Evolutionary conservation across 2,888 invertebrate genomes (phyloP).

Genomic region (Dichetophora obliterata): DNA sequence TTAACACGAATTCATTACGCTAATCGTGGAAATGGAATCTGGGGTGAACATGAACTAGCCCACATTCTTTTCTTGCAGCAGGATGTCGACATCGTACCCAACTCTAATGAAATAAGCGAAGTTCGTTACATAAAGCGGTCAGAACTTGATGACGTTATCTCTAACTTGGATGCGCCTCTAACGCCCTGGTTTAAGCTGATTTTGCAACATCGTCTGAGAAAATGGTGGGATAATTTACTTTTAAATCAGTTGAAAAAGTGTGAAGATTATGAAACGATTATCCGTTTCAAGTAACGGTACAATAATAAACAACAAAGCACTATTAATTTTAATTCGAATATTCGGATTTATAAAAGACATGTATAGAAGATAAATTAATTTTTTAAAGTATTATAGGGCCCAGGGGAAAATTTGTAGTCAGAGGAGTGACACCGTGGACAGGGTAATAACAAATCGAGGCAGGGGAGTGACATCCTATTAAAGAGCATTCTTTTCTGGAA

Average conservation of each 20-base stretch:
- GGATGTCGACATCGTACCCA: slow-evolving; percentile 84
- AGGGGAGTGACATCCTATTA: too few relatives aligned
- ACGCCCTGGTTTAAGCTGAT: slow-evolving; percentile 97
- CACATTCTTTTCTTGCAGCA: slow-evolving; percentile 90
- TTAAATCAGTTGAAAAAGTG: slow-evolving; percentile 80
- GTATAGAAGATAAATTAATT: too few relatives aligned
- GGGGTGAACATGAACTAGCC: slow-evolving; percentile 99
- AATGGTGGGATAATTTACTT: slow-evolving; percentile 96
- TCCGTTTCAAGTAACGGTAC: slow-evolving; percentile 56
- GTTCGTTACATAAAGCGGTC: slow-evolving; percentile 80
- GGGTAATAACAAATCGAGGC: too few relatives aligned
- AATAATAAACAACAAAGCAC: too few relatives aligned
- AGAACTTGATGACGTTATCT: slow-evolving; percentile 74
- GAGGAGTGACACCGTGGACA: too few relatives aligned
- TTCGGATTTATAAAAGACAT: too few relatives aligned
- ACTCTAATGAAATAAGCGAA: slow-evolving; percentile 91
- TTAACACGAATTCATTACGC: slow-evolving; percentile 92
- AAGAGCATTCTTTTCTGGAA: too few relatives aligned
- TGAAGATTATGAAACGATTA: slow-evolving; percentile 79
- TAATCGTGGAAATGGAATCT: slow-evolving; percentile 81
- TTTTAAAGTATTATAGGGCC: too few relatives aligned
- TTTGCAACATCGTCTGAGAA: slow-evolving; percentile 80
- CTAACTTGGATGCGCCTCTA: slow-evolving; percentile 75
- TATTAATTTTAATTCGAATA: too few relatives aligned
- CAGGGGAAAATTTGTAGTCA: too few relatives aligned